phyloP scores from a whole-genome alignment of 92 coral and sea anemone species.

The Virgularia gustaviana region DNA sequence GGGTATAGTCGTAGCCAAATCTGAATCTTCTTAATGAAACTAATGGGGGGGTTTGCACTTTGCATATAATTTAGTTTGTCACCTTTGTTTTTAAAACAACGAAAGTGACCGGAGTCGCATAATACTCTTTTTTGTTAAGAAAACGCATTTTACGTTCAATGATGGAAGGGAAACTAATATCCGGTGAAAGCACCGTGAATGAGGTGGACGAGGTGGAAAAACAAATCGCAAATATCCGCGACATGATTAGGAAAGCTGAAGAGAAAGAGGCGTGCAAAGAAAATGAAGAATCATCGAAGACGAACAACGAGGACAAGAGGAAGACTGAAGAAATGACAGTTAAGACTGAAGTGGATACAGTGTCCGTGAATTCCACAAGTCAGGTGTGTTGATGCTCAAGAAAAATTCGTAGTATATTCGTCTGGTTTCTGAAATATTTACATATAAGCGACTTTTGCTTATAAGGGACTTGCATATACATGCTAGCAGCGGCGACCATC shows the following conservation, averaged over 20 bases:
- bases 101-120: not conserved
- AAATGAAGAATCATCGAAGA: not conserved
- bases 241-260: conserved; percentile 8
- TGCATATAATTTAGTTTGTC: too few relatives aligned
- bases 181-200: conserved; percentile 65
- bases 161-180: conserved; percentile 53
- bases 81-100: conserved; percentile 1
- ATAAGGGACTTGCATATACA: too few relatives aligned
- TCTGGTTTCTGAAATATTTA: too few relatives aligned
- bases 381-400: too few relatives aligned
- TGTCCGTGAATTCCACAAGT: too few relatives aligned
- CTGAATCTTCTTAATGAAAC: not conserved
- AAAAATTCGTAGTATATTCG: too few relatives aligned
- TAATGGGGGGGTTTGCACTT: not conserved
- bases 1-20: not conserved
- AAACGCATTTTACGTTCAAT: conserved; percentile 83
- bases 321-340: not conserved
- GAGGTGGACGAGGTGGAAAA: conserved; percentile 82
- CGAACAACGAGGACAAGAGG: not conserved
- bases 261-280: not conserved
- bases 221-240: conserved; percentile 12
- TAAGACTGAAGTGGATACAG: too few relatives aligned
- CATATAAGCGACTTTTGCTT: too few relatives aligned
- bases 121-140: conserved; percentile 12
- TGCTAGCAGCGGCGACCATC: too few relatives aligned